Percentiles rank a stretch among this genome's conserved stretches.
Conservation (phyloP, 2,888 invertebrate genomes). For the Clitarchus hookeri region DNA sequence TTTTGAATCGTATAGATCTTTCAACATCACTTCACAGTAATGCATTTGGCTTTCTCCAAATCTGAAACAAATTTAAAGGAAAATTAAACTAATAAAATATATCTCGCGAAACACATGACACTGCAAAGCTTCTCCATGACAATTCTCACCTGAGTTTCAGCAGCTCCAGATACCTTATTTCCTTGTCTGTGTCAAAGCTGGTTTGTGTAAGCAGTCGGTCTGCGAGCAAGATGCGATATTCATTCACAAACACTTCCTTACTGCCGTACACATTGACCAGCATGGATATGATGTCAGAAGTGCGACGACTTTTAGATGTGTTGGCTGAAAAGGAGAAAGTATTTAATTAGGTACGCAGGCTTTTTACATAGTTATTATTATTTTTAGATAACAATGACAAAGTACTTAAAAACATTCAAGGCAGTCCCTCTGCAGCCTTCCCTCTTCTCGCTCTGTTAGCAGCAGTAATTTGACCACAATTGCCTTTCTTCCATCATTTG, state of each 20-base stretch:
- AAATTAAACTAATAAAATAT: not conserved
- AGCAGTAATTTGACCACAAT: no score
- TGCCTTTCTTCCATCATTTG: no score
- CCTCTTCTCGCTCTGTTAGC: no score
- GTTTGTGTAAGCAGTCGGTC: slow-evolving; percentile 84
- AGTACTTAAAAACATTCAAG: no score
- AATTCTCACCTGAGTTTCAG: slow-evolving; percentile 70
- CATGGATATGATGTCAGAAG: slow-evolving; percentile 95
- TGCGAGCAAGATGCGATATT: slow-evolving; percentile 92
- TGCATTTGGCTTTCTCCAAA: slow-evolving; percentile 97
- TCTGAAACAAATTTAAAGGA: slow-evolving; percentile 51
- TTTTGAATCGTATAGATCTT: slow-evolving; percentile 95
- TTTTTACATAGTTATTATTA: slow-evolving; percentile 39
- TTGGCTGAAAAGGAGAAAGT: slow-evolving; percentile 55
- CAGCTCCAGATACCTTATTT: slow-evolving; percentile 90
- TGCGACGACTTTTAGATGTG: slow-evolving; percentile 63
- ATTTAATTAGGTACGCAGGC: not conserved
- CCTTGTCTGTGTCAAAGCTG: slow-evolving; percentile 86
- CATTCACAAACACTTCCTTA: slow-evolving; percentile 97
- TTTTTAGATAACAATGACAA: not conserved
- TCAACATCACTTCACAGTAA: slow-evolving; percentile 98
- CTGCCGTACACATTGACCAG: slow-evolving; percentile 98
- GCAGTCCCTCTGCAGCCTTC: no score
- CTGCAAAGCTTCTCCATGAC: not conserved
- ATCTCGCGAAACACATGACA: not conserved